Evolutionary conservation across 2,113 vertebrate species (phyloP), one percentile per base, ranked within the genome.

Genomic region (Damaliscus lunatus): DNA sequence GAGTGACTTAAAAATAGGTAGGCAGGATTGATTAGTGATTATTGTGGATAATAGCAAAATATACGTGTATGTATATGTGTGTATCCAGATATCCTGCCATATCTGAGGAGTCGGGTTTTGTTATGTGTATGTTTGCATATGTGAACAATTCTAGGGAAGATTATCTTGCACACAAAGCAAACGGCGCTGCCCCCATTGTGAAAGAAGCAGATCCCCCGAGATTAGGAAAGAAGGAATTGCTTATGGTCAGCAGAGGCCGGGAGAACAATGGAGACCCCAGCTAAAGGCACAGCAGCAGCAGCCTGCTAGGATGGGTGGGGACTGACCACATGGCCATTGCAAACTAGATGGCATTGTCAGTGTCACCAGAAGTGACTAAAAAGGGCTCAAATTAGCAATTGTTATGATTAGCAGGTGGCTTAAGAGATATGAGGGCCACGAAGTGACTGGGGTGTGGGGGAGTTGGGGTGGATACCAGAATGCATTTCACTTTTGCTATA

Each of bases 201-300:
- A 98, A 98, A 98, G 98, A 98, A 98, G 98, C 98, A 98, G 96
- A 98, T 99, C 99, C 99, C 98, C 95, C 0, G 99, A 98, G 99
- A 99, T 97, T 96, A 98, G 97, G 95, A 48, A 60, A 98, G 98
- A 97, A 99, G 98, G 98, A 99, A 99, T 99, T 98, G 99, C 98
- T 98, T 98, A 91, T 98, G 99, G 99, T 99, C 99, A 99, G 98
- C 98, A 98, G 98, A 98, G 98, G 98, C 97, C 9, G 0, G 91
- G 96, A 98, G 99, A 99, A 99, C 99, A 99, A 99, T 99, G 98
- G 99, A 98, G 98, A 98, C 97, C 97, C 78, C 71, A 31, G 90
- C 96, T 96, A 98, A 99, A 98, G 97, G 98, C 99, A 98, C 98
- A 99, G 98, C 97, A 87, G 98, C 96, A 96, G 97, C 96, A 2